Evolutionary conservation across 2,888 invertebrate species (phyloP).

Genomic region (Dendrolimus houi): DNA sequence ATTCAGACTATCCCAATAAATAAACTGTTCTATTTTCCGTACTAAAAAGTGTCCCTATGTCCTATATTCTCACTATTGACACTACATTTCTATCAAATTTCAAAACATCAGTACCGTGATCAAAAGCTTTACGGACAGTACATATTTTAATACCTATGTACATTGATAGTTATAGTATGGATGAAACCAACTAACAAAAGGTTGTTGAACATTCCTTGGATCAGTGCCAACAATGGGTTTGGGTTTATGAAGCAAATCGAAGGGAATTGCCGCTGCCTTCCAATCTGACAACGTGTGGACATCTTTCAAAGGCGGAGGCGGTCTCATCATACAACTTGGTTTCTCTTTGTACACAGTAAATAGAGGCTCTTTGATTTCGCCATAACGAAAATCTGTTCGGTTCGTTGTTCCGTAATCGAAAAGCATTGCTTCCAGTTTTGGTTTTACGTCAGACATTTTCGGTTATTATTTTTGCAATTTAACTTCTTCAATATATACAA

Average conservation of each 20-base stretch:
- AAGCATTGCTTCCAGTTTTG: constrained; percentile 25
- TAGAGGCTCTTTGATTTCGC: constrained; percentile 15
- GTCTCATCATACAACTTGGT: constrained; percentile 4
- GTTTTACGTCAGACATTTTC: constrained; percentile 16
- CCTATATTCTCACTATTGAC: too few species aligned
- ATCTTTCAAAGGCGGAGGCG: constrained; percentile 26
- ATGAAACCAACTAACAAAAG: constrained; percentile 26
- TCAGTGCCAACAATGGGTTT: constrained; percentile 28
- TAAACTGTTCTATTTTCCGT: too few species aligned
- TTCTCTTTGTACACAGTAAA: constrained; percentile 25
- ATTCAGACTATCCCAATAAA: too few species aligned
- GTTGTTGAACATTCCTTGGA: constrained; percentile 27
- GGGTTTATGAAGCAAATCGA: constrained; percentile 27
- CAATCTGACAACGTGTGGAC: constrained; percentile 34
- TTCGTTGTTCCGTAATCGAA: constrained; percentile 35
- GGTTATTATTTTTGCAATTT: too few species aligned
- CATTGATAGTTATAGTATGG: too few species aligned
- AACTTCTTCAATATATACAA: too few species aligned
- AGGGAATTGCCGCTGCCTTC: constrained; percentile 26
- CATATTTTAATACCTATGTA: constrained; percentile 1
- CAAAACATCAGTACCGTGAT: background rate
- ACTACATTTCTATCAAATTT: too few species aligned
- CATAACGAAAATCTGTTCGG: constrained; percentile 24
- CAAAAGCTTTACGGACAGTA: background rate
- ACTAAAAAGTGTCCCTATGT: too few species aligned